phyloP scores from a whole-genome alignment of 2,797 vertebrate genomes.

The Valencia hispanica region DNA sequence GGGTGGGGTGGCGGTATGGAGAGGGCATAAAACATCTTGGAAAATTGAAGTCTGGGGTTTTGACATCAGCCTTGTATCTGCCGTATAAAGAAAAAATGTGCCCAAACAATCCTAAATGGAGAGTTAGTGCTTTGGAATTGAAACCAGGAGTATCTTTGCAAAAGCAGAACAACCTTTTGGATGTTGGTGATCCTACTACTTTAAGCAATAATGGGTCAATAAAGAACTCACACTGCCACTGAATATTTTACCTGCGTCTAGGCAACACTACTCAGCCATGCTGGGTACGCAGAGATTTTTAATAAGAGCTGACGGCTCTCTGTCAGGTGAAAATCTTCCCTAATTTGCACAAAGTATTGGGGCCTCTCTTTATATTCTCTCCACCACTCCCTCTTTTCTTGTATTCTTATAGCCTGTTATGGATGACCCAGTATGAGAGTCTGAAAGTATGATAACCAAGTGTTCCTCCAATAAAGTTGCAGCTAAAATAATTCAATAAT shows the following conservation, averaged over 20 bases:
- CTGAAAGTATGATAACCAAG: neutral
- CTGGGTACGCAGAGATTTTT: neutral
- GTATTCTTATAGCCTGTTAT: slow-evolving; percentile 1
- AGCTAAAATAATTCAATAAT: neutral
- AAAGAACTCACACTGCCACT: neutral
- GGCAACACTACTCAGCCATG: neutral
- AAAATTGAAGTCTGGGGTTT: slow-evolving; percentile 32
- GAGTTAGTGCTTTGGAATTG: neutral
- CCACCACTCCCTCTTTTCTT: neutral
- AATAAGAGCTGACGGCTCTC: neutral
- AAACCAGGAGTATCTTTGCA: neutral
- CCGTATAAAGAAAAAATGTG: slow-evolving; percentile 19
- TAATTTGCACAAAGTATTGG: neutral
- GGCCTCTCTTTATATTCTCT: neutral
- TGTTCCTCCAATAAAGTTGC: neutral
- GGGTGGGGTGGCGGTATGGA: slow-evolving; percentile 16
- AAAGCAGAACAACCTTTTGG: neutral
- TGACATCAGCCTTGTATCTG: slow-evolving; percentile 25
- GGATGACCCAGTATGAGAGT: neutral
- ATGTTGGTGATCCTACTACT: neutral
- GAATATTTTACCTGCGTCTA: slow-evolving; percentile 1
- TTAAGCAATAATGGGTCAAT: slow-evolving; percentile 3
- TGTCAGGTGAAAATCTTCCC: neutral
- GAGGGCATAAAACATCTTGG: slow-evolving; percentile 38
- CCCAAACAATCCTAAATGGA: slow-evolving; percentile 11